These are phyloP conservation scores for Camelus dromedarius DNA, from an alignment of 2,113 vertebrate species.

Conservation along the genomic window DNA sequence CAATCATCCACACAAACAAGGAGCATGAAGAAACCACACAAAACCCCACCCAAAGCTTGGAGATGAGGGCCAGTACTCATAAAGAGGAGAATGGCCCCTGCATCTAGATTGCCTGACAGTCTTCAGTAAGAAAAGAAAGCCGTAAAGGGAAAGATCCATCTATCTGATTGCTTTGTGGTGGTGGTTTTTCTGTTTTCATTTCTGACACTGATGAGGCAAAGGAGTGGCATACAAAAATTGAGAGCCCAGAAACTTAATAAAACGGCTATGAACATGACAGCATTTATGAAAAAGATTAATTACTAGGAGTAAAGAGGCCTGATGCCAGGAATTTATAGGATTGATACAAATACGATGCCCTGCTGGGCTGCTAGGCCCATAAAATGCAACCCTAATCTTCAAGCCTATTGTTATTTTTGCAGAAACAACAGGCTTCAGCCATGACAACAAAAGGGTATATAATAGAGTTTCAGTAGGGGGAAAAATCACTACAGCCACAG, in stretches of 20 bases:
- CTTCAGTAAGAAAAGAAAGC: not conserved
- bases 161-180: not conserved
- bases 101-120: not conserved
- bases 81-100: not conserved
- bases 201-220: slow-evolving; percentile 6
- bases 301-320: slow-evolving; percentile 89
- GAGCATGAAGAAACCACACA: not conserved
- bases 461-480: slow-evolving; percentile 87
- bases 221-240: slow-evolving; percentile 63
- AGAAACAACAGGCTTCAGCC: slow-evolving; percentile 89
- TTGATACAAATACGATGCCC: slow-evolving; percentile 89
- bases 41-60: not conserved
- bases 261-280: slow-evolving; percentile 89
- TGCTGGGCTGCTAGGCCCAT: slow-evolving; percentile 89
- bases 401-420: slow-evolving; percentile 88
- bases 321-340: slow-evolving; percentile 91
- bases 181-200: slow-evolving; percentile 16
- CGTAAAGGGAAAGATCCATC: not conserved
- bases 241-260: slow-evolving; percentile 87
- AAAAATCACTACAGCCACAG: slow-evolving; percentile 84
- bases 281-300: slow-evolving; percentile 92
- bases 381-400: slow-evolving; percentile 89
- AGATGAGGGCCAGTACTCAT: not conserved
- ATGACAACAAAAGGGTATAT: slow-evolving; percentile 85
- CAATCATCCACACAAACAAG: not conserved